phyloP scores from a whole-genome alignment of 2,113 vertebrate genomes.

The Larimichthys crocea region DNA sequence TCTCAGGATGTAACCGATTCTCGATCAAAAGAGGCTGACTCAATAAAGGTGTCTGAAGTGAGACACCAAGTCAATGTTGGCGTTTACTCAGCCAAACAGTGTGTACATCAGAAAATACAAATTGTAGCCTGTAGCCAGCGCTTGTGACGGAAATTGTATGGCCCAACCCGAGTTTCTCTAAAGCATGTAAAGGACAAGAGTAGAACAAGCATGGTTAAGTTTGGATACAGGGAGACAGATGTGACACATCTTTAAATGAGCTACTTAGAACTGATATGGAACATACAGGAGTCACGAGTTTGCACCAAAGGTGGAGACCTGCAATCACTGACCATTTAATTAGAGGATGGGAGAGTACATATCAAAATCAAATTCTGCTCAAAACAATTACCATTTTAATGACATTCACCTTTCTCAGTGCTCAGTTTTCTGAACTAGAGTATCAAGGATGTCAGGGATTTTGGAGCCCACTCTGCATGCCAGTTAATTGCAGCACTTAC shows the following conservation, averaged over 20 bases:
- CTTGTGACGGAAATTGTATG: background rate
- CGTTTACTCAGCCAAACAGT: constrained; percentile 14
- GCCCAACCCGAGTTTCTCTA: background rate
- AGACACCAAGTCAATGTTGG: constrained; percentile 13
- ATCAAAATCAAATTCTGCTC: constrained; percentile 15
- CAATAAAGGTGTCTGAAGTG: constrained; percentile 31
- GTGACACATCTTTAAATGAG: constrained; percentile 15
- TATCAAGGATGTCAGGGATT: constrained; percentile 33
- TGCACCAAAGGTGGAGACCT: background rate
- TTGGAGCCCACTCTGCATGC: constrained; percentile 19
- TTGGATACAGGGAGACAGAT: background rate
- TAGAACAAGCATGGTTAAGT: background rate
- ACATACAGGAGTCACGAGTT: background rate
- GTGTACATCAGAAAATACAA: background rate
- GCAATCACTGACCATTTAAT: constrained; percentile 27
- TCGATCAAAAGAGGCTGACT: constrained; percentile 23
- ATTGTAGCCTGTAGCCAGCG: background rate
- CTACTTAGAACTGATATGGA: background rate
- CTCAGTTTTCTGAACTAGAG: constrained; percentile 20
- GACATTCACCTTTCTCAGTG: constrained; percentile 2
- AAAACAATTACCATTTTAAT: constrained; percentile 32
- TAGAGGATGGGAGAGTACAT: constrained; percentile 10
- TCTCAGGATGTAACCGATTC: constrained; percentile 9
- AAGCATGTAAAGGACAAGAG: background rate
- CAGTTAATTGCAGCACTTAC: constrained; percentile 44